phyloP scores from a whole-genome alignment of 2,113 vertebrate genomes.

The Theristicus caerulescens region DNA sequence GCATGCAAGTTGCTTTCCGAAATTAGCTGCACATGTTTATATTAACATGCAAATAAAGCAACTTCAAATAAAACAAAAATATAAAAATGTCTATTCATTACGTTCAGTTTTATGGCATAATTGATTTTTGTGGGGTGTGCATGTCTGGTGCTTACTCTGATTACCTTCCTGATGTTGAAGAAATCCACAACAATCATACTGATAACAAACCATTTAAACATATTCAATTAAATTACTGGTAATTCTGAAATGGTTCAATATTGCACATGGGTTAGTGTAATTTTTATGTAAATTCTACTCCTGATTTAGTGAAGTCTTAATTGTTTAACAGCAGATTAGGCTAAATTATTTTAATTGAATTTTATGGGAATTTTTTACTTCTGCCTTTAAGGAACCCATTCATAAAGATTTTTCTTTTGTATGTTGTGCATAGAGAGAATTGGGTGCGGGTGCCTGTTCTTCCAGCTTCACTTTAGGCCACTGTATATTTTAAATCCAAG shows the following conservation, averaged over 20 bases:
- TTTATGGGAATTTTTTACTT: slow-evolving; percentile 32
- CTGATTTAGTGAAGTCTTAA: slow-evolving; percentile 49
- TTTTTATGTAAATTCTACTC: slow-evolving; percentile 70
- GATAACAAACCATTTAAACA: slow-evolving; percentile 56
- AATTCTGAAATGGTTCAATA: slow-evolving; percentile 47
- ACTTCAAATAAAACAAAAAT: not conserved
- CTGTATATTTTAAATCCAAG: not conserved
- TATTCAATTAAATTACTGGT: slow-evolving; percentile 63
- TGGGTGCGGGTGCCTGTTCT: not conserved
- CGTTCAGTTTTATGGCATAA: slow-evolving; percentile 15
- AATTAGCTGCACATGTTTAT: not conserved
- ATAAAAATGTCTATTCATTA: slow-evolving; percentile 15
- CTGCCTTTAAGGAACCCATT: not conserved
- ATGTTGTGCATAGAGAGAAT: not conserved
- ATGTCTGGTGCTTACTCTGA: slow-evolving; percentile 15
- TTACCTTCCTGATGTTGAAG: slow-evolving; percentile 29
- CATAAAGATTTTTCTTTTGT: not conserved
- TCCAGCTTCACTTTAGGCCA: not conserved
- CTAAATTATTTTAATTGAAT: slow-evolving; percentile 61
- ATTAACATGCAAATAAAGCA: slow-evolving; percentile 49
- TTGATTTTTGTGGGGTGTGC: slow-evolving; percentile 8
- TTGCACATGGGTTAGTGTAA: slow-evolving; percentile 56
- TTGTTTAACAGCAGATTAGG: slow-evolving; percentile 60
- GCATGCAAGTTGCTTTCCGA: not conserved
- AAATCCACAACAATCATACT: slow-evolving; percentile 49